phyloP scores from a whole-genome alignment of 1,140 invertebrate genomes.

The Plectrocnemia conspersa region DNA sequence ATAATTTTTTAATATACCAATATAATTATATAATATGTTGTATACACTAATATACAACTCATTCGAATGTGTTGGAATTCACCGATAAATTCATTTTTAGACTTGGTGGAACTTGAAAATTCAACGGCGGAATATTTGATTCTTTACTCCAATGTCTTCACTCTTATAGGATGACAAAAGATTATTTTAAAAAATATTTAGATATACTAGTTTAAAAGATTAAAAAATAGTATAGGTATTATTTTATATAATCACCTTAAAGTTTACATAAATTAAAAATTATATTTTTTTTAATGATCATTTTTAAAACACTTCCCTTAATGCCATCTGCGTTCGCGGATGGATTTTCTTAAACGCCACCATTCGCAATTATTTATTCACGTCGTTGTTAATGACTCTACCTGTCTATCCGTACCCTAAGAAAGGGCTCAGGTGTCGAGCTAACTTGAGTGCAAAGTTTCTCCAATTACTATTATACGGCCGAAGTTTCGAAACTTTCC shows the following conservation, averaged over 20 bases:
- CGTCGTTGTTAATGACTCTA: slow-evolving; percentile 18
- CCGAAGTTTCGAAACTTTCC: neutral
- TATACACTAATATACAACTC: too few relatives aligned
- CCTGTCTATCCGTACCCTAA: neutral
- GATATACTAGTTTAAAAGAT: too few relatives aligned
- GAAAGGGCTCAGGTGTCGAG: slow-evolving; percentile 24
- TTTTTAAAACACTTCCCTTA: neutral
- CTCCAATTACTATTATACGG: slow-evolving; percentile 25
- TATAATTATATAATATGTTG: too few relatives aligned
- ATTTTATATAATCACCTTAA: neutral
- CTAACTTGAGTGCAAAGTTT: slow-evolving; percentile 35
- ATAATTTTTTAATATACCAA: too few relatives aligned
- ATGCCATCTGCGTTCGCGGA: neutral
- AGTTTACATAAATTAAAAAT: neutral
- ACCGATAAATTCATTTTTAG: too few relatives aligned
- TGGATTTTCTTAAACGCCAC: neutral
- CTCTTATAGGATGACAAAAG: too few relatives aligned
- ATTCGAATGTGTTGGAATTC: too few relatives aligned
- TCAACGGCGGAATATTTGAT: too few relatives aligned
- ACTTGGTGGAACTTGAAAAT: too few relatives aligned
- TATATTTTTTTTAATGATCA: neutral
- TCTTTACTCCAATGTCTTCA: too few relatives aligned
- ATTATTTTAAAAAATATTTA: too few relatives aligned
- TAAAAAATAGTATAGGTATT: too few relatives aligned
- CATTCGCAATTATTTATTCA: slow-evolving; percentile 20